phyloP scores from a whole-genome alignment of 2,113 vertebrate species.

The Leuciscus idus region DNA sequence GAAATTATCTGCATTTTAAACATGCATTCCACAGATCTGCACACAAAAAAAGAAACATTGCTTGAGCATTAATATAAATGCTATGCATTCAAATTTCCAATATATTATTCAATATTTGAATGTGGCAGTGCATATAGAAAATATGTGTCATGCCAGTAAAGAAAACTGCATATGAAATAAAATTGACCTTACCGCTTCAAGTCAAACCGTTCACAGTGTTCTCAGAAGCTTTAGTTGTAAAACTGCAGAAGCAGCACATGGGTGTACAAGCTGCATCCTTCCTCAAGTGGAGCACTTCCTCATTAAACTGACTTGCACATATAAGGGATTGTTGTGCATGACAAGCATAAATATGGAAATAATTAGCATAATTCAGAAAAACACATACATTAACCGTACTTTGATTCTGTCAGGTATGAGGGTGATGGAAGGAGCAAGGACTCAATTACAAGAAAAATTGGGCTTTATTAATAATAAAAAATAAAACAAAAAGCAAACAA shows the following conservation, averaged over 20 bases:
- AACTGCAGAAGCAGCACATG: background rate
- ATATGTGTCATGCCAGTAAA: background rate
- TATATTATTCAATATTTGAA: background rate
- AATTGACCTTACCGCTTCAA: background rate
- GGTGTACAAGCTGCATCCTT: background rate
- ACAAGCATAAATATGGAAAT: background rate
- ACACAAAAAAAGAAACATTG: background rate
- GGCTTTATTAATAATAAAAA: too few species aligned
- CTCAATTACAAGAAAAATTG: too few species aligned
- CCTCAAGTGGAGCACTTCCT: background rate
- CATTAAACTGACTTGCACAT: background rate
- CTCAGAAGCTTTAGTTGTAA: background rate
- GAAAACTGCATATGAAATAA: background rate
- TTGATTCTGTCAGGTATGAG: background rate
- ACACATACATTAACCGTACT: background rate
- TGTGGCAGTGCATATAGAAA: background rate
- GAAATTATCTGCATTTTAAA: background rate
- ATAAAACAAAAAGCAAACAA: too few species aligned
- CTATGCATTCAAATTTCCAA: background rate
- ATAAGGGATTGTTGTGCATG: background rate
- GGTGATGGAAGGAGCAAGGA: too few species aligned
- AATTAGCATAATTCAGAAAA: background rate
- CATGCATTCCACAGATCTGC: slow-evolving; percentile 13
- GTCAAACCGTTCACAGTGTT: background rate
- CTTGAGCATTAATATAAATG: background rate